phyloP scores from a whole-genome alignment of 30 jellyfish, hydroid and myxozoan genomes.

The Hydractinia symbiolongicarpus region DNA sequence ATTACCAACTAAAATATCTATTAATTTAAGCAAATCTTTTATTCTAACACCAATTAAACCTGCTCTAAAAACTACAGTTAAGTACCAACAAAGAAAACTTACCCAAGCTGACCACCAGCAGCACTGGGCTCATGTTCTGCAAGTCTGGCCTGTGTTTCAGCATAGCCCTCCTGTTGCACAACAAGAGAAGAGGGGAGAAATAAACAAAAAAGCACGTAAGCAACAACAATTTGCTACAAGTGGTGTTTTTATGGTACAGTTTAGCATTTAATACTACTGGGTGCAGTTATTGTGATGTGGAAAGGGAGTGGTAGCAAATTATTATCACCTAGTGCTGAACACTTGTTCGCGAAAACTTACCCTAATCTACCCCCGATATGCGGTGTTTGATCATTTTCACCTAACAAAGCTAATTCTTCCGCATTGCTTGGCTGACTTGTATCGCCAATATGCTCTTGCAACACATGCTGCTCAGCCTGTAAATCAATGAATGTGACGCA shows the following conservation, averaged over 20 bases:
- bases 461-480: slow-evolving; percentile 99
- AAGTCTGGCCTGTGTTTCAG: slow-evolving; percentile 73
- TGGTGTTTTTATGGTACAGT: neutral
- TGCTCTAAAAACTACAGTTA: no score
- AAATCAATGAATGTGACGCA: slow-evolving; percentile 2
- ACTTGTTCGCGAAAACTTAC: slow-evolving; percentile 51
- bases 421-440: slow-evolving; percentile 36
- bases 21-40: no score
- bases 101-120: slow-evolving; percentile 99
- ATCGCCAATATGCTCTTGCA: slow-evolving; percentile 87
- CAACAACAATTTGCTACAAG: neutral
- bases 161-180: slow-evolving; percentile 67
- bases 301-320: neutral
- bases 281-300: no score
- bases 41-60: no score
- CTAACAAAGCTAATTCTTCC: slow-evolving; percentile 84
- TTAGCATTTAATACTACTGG: no score
- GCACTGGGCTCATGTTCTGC: slow-evolving; percentile 77
- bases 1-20: no score
- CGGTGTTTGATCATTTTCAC: slow-evolving; percentile 81
- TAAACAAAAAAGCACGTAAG: neutral
- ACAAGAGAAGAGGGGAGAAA: slow-evolving; percentile 5
- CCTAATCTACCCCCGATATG: slow-evolving; percentile 98
- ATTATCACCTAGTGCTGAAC: neutral
- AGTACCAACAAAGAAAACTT: slow-evolving; percentile 26